phyloP scores from a whole-genome alignment of 1,140 invertebrate genomes.

The Berghia stephanieae region DNA sequence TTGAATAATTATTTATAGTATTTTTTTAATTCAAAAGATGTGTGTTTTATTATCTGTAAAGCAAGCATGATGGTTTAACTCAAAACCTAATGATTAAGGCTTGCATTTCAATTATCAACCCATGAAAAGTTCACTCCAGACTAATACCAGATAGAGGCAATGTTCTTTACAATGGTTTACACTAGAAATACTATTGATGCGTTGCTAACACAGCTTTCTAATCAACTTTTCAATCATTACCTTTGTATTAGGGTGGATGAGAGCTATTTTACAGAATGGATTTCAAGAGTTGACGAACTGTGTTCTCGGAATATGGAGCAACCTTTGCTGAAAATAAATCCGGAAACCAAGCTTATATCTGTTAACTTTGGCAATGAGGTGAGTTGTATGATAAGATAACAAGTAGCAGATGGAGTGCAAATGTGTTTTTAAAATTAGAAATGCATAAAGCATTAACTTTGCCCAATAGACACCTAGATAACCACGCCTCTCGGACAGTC shows the following conservation, averaged over 20 bases:
- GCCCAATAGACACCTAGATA: not conserved
- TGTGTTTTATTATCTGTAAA: not conserved
- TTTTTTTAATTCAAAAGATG: too few relatives aligned
- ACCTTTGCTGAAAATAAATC: constrained; percentile 63
- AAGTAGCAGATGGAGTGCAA: constrained; percentile 18
- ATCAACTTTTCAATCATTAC: not conserved
- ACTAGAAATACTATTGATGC: too few relatives aligned
- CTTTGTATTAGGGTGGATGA: constrained; percentile 58
- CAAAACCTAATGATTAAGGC: too few relatives aligned
- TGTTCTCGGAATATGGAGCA: constrained; percentile 67
- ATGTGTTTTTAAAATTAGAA: not conserved
- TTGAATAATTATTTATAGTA: too few relatives aligned
- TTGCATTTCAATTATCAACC: constrained; percentile 19
- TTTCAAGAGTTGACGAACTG: constrained; percentile 61
- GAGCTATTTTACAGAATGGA: constrained; percentile 66
- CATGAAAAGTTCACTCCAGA: not conserved
- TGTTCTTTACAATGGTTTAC: too few relatives aligned
- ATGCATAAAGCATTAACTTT: not conserved
- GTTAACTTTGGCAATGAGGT: constrained; percentile 70
- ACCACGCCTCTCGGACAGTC: too few relatives aligned
- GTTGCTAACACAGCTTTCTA: not conserved
- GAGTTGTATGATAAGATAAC: too few relatives aligned
- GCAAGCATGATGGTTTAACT: too few relatives aligned
- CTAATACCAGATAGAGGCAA: not conserved
- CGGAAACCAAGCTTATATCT: constrained; percentile 58